phyloP scores from a whole-genome alignment of 2,888 invertebrate genomes.

The Hirtodrosophila confusa region DNA sequence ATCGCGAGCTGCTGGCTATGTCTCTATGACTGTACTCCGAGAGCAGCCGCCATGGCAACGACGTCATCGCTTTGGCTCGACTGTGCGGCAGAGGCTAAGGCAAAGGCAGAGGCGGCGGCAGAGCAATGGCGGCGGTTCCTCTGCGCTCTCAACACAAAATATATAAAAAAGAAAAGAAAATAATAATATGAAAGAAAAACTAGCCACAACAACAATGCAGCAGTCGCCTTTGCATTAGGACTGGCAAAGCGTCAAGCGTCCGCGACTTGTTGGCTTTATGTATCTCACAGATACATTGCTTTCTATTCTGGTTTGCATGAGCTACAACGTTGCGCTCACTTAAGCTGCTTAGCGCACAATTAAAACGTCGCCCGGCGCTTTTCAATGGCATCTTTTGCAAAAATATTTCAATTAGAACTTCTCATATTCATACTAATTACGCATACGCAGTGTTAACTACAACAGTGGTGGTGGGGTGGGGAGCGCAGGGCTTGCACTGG shows the following conservation, averaged over 20 bases:
- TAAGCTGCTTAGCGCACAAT: constrained; percentile 54
- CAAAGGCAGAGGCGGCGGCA: constrained; percentile 21
- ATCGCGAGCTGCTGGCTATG: constrained; percentile 12
- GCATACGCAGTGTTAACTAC: constrained; percentile 44
- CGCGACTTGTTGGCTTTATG: constrained; percentile 54
- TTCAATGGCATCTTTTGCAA: not conserved
- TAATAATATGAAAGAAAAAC: constrained; percentile 43
- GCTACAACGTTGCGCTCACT: constrained; percentile 1
- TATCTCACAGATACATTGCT: constrained; percentile 50
- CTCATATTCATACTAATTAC: constrained; percentile 24
- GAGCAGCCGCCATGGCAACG: constrained; percentile 63
- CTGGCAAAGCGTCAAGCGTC: constrained; percentile 60
- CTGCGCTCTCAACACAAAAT: constrained; percentile 9
- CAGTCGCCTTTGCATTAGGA: constrained; percentile 20
- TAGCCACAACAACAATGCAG: constrained; percentile 46
- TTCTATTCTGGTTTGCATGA: constrained; percentile 12
- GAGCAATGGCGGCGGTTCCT: constrained; percentile 44
- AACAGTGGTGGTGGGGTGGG: too few species aligned
- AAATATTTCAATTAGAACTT: constrained; percentile 41
- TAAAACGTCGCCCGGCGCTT: constrained; percentile 31
- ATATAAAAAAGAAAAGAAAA: constrained; percentile 13
- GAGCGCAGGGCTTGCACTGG: too few species aligned
- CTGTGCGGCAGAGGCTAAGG: constrained; percentile 5
- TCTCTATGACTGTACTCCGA: constrained; percentile 71
- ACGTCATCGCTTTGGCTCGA: constrained; percentile 66